Evolutionary conservation across 1,140 invertebrate species (phyloP).

Genomic region (Penaeus indicus): DNA sequence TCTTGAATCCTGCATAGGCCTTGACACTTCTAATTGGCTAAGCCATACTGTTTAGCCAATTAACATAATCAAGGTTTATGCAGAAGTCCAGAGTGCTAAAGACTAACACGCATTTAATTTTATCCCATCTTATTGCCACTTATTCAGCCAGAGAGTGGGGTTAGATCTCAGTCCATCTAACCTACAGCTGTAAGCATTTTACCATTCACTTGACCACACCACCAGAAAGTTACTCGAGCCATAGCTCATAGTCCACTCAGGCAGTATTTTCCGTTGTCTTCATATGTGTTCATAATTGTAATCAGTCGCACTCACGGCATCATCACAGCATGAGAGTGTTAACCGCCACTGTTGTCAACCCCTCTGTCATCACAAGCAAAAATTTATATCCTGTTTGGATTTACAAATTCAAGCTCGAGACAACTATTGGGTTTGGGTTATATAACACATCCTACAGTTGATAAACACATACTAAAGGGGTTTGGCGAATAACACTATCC

Average conservation of each 20-base stretch:
- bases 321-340: conserved; percentile 64
- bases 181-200: conserved; percentile 56
- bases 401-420: conserved; percentile 40
- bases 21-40: too few species aligned
- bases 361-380: conserved; percentile 42
- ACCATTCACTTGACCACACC: conserved; percentile 58
- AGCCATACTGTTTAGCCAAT: too few species aligned
- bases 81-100: too few species aligned
- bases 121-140: not conserved
- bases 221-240: conserved; percentile 60
- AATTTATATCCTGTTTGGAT: conserved; percentile 28
- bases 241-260: conserved; percentile 53
- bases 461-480: conserved; percentile 37
- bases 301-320: conserved; percentile 58
- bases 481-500: conserved; percentile 57
- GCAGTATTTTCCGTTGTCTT: conserved; percentile 67
- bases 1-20: too few species aligned
- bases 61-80: too few species aligned
- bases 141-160: not conserved
- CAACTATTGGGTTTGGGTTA: conserved; percentile 20
- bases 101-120: not conserved
- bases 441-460: not conserved
- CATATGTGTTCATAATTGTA: conserved; percentile 68
- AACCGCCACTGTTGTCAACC: conserved; percentile 33
- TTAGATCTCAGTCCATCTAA: conserved; percentile 44